A percentile compares a stretch with the other conserved stretches of the same genome.
Evolutionary conservation across 2,113 vertebrate species (phyloP).

Genomic region (Catagonus wagneri): DNA sequence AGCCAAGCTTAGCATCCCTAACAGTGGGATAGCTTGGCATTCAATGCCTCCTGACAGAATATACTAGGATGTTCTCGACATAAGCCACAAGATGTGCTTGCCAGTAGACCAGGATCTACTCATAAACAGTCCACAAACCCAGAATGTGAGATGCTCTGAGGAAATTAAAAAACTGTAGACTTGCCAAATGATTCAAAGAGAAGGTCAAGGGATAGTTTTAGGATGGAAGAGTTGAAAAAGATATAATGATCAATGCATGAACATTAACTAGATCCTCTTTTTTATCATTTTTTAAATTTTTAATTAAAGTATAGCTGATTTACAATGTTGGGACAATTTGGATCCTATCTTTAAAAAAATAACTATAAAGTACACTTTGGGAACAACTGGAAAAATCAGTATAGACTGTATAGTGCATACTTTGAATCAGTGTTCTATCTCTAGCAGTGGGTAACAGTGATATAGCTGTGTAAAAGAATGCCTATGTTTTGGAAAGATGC

Average conservation of each 20-base stretch:
- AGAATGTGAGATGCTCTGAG: background rate
- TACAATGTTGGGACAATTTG: too few relatives aligned
- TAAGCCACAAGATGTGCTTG: background rate
- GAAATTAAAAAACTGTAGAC: background rate
- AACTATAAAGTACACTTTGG: background rate
- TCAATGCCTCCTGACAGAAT: background rate
- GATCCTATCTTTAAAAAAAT: background rate
- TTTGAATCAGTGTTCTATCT: background rate
- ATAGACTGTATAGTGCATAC: background rate
- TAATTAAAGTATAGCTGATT: too few relatives aligned
- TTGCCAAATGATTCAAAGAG: background rate
- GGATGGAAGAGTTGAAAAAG: background rate
- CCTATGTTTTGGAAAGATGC: background rate
- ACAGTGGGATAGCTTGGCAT: background rate
- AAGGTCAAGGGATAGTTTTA: background rate
- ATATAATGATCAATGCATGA: background rate
- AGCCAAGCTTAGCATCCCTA: background rate
- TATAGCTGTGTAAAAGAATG: background rate
- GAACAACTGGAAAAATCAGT: background rate
- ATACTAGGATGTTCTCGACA: background rate
- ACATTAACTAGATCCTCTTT: background rate
- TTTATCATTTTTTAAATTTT: background rate
- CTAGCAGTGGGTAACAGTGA: background rate
- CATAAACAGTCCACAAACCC: background rate
- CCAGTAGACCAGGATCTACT: background rate